phyloP scores from a whole-genome alignment of 2,113 vertebrate genomes.

The Albula glossodonta region DNA sequence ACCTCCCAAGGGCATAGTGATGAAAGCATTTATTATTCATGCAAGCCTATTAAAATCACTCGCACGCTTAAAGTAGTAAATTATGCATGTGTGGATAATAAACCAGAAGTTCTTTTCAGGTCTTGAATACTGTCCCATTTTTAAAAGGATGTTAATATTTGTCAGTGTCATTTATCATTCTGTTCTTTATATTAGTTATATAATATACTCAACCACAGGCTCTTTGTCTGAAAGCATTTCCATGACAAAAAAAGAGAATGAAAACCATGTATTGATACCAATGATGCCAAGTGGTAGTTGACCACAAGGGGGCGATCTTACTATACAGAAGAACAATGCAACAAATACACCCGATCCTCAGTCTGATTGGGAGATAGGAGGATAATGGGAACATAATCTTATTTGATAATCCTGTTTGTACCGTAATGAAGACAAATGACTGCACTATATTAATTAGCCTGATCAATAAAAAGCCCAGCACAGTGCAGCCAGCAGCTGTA shows the following conservation, averaged over 20 bases:
- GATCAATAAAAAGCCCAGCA: neutral
- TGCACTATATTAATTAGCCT: neutral
- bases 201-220: neutral
- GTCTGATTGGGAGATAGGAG: neutral
- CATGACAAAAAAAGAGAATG: neutral
- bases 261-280: neutral
- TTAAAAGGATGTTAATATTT: neutral
- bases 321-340: neutral
- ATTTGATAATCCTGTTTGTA: neutral
- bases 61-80: neutral
- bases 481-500: neutral
- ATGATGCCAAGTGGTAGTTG: neutral
- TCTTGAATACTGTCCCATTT: constrained; percentile 4
- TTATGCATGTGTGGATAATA: neutral
- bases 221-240: neutral
- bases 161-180: neutral
- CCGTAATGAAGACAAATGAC: constrained; percentile 1
- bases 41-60: constrained; percentile 6
- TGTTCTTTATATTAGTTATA: neutral
- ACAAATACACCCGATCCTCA: neutral
- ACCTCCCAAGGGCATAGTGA: neutral
- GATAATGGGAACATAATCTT: neutral
- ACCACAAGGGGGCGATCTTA: constrained; percentile 21
- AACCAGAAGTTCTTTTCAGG: neutral
- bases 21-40: constrained; percentile 6